Percentiles rank a stretch among this genome's conserved stretches.
Evolutionary conservation across 2,888 invertebrate genomes (phyloP).

Genomic region (Pollenia amentaria): DNA sequence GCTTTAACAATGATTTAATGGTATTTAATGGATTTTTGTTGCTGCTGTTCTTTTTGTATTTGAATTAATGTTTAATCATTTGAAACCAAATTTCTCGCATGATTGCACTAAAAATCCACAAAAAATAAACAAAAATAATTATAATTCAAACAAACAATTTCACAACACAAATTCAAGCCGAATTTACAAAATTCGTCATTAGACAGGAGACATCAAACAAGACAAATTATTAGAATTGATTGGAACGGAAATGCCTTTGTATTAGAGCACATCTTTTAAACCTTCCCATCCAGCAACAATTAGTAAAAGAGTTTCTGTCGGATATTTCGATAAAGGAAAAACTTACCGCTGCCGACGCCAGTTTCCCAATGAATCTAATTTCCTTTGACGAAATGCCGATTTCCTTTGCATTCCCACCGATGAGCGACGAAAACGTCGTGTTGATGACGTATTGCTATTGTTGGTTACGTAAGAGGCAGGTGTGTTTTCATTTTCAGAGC

Average conservation of each 20-base stretch:
- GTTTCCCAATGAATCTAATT: slow-evolving; percentile 81
- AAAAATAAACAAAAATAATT: slow-evolving; percentile 5
- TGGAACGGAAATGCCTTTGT: too few species aligned
- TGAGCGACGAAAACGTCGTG: slow-evolving; percentile 80
- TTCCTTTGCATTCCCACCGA: slow-evolving; percentile 83
- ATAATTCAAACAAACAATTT: background rate
- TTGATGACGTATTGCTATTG: slow-evolving; percentile 33
- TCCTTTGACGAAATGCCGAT: slow-evolving; percentile 83
- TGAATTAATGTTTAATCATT: slow-evolving; percentile 35
- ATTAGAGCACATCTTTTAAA: too few species aligned
- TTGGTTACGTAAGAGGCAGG: slow-evolving; percentile 40
- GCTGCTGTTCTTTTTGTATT: background rate
- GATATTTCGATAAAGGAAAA: background rate
- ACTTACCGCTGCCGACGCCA: slow-evolving; percentile 83
- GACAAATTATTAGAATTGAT: background rate
- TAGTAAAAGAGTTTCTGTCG: too few species aligned
- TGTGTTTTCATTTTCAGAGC: slow-evolving; percentile 56
- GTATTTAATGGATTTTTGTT: background rate
- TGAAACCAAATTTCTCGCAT: slow-evolving; percentile 35
- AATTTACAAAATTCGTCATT: background rate
- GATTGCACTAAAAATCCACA: slow-evolving; percentile 25
- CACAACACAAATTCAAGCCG: background rate
- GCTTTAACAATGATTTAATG: background rate
- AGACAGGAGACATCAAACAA: background rate
- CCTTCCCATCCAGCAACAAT: too few species aligned